Evolutionary conservation across 2,797 vertebrate genomes (phyloP), one percentile per base, ranked within the genome.

Genomic region (Borostomias antarcticus): DNA sequence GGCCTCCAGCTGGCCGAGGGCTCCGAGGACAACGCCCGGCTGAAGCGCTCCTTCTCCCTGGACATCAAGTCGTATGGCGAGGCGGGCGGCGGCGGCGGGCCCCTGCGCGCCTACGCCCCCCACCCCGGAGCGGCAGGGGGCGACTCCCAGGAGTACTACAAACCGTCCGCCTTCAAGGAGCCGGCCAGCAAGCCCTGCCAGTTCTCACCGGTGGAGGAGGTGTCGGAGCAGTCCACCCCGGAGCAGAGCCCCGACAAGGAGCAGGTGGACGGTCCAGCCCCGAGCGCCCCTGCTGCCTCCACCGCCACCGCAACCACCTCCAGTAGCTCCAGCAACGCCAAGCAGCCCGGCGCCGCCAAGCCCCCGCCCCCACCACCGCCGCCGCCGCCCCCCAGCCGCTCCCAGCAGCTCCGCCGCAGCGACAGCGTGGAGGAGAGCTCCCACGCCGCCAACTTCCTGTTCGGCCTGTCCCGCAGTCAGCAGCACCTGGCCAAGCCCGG

Each of bases 1-100:
- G 85, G 92, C 33, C 91, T 98, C 43, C 92, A 93, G 21, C 82
- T 96, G 29, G 77, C 89, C 0, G 94, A 96, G 5, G 89, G 82
- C 11, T 68, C 89, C 0, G 95, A 96, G 25, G 96, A 98, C 81
- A 93, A 78, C 76, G 88, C 79, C 64, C 89, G 92, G 17, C 90
- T 97, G 58, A 97, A 98, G 62, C 95, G 95, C 4, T 96, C 95
- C 62, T 98, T 98, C 67, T 98, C 96, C 1, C 72, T 98, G 87
- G 96, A 98, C 66, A 97, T 98, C 79, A 97, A 96, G 72, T 93
- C 96, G 0, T 95, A 89, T 25, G 89, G 92, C 0, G 86, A 92
- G 4, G 53, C 86, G 0, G 77, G 80, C 60, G 81, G 83, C 62
- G 0, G 77, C 70, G 0, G 4, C 10, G 52, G 90, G 0, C 58